phyloP scores from a whole-genome alignment of 30 jellyfish, hydroid and myxozoan genomes.

The Rhopilema esculentum region DNA sequence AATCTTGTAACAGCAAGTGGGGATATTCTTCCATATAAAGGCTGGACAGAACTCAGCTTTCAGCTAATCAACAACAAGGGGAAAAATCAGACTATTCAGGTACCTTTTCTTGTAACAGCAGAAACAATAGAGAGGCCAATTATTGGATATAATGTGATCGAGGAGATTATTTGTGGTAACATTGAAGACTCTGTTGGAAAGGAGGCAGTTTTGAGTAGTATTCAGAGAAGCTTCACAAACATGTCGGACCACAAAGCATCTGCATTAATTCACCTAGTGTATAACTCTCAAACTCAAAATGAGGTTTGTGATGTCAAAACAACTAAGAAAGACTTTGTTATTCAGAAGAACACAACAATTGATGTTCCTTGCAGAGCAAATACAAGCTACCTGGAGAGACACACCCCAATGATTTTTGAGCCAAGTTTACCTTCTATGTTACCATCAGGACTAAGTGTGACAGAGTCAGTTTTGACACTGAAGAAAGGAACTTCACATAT shows the following conservation, averaged over 20 bases:
- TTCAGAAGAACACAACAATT: slow-evolving; percentile 28
- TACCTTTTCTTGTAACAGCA: slow-evolving; percentile 63
- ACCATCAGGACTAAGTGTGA: slow-evolving; percentile 42
- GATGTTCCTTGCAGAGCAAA: slow-evolving; percentile 32
- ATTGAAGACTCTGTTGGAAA: slow-evolving; percentile 3
- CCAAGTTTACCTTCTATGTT: slow-evolving; percentile 14
- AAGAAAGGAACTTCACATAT: slow-evolving; percentile 36
- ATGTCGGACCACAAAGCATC: slow-evolving; percentile 9
- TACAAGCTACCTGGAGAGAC: slow-evolving; percentile 15
- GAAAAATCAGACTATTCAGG: slow-evolving; percentile 20
- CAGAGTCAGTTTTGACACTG: slow-evolving; percentile 29
- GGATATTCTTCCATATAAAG: slow-evolving; percentile 41
- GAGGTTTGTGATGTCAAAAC: not conserved
- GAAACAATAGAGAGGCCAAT: slow-evolving; percentile 41
- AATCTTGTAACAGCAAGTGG: slow-evolving; percentile 62
- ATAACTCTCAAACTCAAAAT: not conserved
- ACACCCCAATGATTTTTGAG: slow-evolving; percentile 51
- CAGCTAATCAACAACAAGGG: slow-evolving; percentile 7
- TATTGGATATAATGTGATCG: slow-evolving; percentile 66
- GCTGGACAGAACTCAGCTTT: slow-evolving; percentile 49
- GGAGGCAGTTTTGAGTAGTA: slow-evolving; percentile 14
- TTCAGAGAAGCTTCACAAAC: slow-evolving; percentile 15
- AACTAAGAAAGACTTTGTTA: slow-evolving; percentile 1
- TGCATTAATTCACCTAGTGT: slow-evolving; percentile 37
- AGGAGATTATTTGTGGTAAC: slow-evolving; percentile 39